These are phyloP conservation scores for Morus bassanus DNA, from an alignment of 2,797 vertebrate species.

Conservation along the genomic window DNA sequence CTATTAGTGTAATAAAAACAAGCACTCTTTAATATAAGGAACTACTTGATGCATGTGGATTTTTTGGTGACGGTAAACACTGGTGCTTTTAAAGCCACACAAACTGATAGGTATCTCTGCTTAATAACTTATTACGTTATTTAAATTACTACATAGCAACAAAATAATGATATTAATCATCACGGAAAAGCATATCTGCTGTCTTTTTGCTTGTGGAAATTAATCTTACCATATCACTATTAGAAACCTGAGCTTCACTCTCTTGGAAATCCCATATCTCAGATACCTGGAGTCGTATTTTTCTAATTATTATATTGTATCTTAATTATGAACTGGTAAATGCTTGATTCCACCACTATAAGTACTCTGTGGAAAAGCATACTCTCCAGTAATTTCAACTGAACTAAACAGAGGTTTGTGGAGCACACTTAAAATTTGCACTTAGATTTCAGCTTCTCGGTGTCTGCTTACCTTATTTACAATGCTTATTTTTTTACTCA, in stretches of 20 bases:
- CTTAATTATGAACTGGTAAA: neutral
- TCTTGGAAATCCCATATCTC: neutral
- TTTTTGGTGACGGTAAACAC: neutral
- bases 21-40: neutral
- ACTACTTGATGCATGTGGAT: neutral
- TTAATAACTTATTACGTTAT: neutral
- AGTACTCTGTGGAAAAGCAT: neutral
- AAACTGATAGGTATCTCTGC: neutral
- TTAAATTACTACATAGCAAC: neutral
- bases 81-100: neutral
- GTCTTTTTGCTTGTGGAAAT: neutral
- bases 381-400: neutral
- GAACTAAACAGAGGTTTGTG: neutral
- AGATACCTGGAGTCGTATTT: neutral
- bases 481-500: rapidly evolving
- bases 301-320: neutral
- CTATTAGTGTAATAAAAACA: neutral
- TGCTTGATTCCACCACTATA: neutral
- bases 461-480: neutral
- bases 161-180: neutral
- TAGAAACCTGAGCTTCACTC: neutral
- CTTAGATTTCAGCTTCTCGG: neutral
- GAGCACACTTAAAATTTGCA: neutral
- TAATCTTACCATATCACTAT: neutral
- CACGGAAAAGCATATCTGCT: neutral